Base-by-base conservation (phyloP, 1,140 invertebrate genomes). In the Drosophila saltans region DNA sequence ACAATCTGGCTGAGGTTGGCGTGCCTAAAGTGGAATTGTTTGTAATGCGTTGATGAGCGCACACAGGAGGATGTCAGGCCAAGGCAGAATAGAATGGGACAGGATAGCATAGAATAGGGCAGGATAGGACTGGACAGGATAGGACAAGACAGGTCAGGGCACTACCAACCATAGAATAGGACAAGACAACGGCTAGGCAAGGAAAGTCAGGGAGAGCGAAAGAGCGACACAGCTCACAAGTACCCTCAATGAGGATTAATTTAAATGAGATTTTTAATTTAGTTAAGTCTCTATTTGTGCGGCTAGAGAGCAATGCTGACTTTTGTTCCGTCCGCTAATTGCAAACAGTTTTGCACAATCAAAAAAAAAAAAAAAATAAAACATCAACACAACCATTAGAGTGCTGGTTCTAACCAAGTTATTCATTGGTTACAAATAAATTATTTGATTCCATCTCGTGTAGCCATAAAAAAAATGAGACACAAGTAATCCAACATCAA, bases 11-110 rank as follows among this genome's bases (percentile, higher is more conserved):
- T 88, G 78, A 68, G 84, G 84, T 69, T 88, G 71, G 57, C 77
- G 57, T 75, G 77, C 77, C 74, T 75, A 75, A 88, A 89, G 84
- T 88, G 84, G 74, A 84, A 89, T 88, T 89, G 84, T 89, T 81
- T 81, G 84, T 89, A 88, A 89, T 89, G 80, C 78, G 70, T 70
- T 73, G 82, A 79, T 79, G 66, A 78, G 70, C 69, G 45, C 45
- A 52, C 45, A 52, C 45, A 26, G 7, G 41, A 39, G 45, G 11
- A 9, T 52, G 45, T 52, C 8, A n/a, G 43, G 57, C n/a, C 24
- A 24, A 11, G 28, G 58, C 9, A 39, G 7, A n/a, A 45, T 40
- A 66, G 56, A 62, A 65, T 36, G 6, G 48, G 59, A 68, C 66
- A 52, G 45, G 1, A 57, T 57, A 58, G 72, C 9, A 40, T 39